Conservation (phyloP, 2,113 vertebrate species). For the Equus quagga region DNA sequence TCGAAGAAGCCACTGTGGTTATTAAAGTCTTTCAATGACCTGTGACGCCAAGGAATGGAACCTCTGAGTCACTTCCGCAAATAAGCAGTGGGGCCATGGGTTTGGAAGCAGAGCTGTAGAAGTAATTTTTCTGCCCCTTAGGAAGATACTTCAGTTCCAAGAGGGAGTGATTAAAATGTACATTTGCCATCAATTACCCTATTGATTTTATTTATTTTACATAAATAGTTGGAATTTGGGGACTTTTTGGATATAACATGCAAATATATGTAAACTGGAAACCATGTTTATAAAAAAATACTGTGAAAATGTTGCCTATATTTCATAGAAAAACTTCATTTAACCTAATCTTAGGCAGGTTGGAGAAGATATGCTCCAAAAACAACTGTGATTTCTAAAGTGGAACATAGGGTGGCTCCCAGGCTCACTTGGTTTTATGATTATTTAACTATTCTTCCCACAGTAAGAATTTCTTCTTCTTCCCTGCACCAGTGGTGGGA, state of each 20-base stretch:
- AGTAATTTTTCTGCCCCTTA: background rate
- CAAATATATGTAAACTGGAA: constrained; percentile 23
- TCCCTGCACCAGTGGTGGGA: background rate
- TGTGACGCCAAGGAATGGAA: background rate
- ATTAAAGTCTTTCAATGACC: background rate
- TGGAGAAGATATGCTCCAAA: background rate
- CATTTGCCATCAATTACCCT: background rate
- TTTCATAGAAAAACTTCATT: background rate
- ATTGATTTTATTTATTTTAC: constrained; percentile 39
- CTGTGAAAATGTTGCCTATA: background rate
- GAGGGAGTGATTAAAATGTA: background rate
- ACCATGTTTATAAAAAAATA: background rate
- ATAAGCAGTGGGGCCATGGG: background rate
- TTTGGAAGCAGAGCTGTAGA: background rate
- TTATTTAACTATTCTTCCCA: background rate
- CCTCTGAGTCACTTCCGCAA: background rate
- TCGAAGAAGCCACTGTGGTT: background rate
- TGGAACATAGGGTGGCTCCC: background rate
- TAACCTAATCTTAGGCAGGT: background rate
- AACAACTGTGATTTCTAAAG: background rate
- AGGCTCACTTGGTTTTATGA: background rate
- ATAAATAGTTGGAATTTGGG: background rate
- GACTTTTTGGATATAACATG: background rate
- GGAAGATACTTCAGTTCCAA: background rate
- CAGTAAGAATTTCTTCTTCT: background rate